phyloP scores from a whole-genome alignment of 2,888 invertebrate genomes.

The Electrophaes corylata region DNA sequence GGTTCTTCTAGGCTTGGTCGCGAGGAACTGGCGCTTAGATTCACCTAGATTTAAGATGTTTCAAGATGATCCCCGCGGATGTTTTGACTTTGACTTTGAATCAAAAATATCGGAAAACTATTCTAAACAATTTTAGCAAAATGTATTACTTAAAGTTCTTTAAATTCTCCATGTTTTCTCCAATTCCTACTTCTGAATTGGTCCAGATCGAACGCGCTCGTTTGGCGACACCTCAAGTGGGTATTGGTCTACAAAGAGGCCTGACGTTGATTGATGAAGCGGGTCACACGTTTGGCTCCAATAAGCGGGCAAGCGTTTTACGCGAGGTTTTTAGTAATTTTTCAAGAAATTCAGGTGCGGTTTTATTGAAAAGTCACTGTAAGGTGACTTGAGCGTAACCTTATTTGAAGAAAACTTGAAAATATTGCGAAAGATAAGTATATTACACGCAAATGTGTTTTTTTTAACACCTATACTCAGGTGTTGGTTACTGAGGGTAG shows the following conservation, averaged over 20 bases:
- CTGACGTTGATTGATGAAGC: slow-evolving; percentile 66
- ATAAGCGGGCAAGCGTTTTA: slow-evolving; percentile 37
- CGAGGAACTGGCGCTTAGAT: too few relatives aligned
- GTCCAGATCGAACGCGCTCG: slow-evolving; percentile 20
- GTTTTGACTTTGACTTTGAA: too few relatives aligned
- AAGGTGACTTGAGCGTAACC: neutral
- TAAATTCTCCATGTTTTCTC: slow-evolving; percentile 4
- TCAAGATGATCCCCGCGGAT: too few relatives aligned
- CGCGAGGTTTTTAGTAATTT: slow-evolving; percentile 31
- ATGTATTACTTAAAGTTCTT: neutral
- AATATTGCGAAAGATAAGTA: neutral
- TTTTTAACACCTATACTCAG: too few relatives aligned
- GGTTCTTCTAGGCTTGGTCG: too few relatives aligned
- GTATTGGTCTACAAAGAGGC: slow-evolving; percentile 62
- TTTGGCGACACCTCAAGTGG: slow-evolving; percentile 50
- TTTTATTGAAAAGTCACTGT: neutral
- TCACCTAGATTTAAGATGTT: too few relatives aligned
- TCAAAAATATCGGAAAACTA: neutral
- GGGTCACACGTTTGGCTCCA: slow-evolving; percentile 52
- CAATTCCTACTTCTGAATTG: slow-evolving; percentile 20
- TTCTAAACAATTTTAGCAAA: too few relatives aligned
- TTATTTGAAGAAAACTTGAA: neutral
- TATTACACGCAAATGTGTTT: too few relatives aligned
- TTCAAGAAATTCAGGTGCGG: slow-evolving; percentile 23
- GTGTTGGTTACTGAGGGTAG: too few relatives aligned